Base-by-base conservation (phyloP, 2,888 invertebrate species). In the Galerucella pusilla region DNA sequence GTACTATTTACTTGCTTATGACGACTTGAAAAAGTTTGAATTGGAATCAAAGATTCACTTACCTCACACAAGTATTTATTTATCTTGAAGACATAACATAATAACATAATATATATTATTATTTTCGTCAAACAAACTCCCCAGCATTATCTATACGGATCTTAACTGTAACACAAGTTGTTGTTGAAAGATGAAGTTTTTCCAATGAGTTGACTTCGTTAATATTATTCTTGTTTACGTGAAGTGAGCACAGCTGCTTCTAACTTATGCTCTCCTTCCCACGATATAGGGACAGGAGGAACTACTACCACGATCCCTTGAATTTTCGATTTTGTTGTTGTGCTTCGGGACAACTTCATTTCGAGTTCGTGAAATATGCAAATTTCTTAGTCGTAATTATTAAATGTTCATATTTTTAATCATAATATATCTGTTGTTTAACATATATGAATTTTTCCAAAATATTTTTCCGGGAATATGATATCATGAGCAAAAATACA, bases 231-330 rank as follows among this genome's bases (percentile, higher is more conserved):
- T 74, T 79, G 77, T 80, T 79, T 78, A 78, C 6, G n/a, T 74
- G 74, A 79, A 78, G 78, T 79, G 80, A 81, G 75, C 80, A 79
- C 83, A 81, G 82, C 77, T 82, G 82, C 77, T 77, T 78, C 69
- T 49, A 79, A 79, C 80, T 80, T 81, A 80, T 80, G 78, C 77
- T 75, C 77, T 75, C 78, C 79, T 80, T 81, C 82, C 80, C 80
- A 78, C 74, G 81, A 81, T 81, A 80, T 76, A 76, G 73, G 76
- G 64, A 71, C 74, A 76, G 75, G 74, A 76, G 75, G 77, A 80
- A 70, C 66, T 77, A 77, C 75, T 71, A 71, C 52, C 66, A 75
- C 59, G 66, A 72, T 72, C 49, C 59, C 72, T 66, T 67, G 49
- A 67, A 66, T 52, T 57, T 72, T 72, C 59, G 66, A 57, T 67